These are phyloP conservation scores for Papilio demoleus DNA, from an alignment of 2,888 invertebrate species.

Conservation along the genomic window DNA sequence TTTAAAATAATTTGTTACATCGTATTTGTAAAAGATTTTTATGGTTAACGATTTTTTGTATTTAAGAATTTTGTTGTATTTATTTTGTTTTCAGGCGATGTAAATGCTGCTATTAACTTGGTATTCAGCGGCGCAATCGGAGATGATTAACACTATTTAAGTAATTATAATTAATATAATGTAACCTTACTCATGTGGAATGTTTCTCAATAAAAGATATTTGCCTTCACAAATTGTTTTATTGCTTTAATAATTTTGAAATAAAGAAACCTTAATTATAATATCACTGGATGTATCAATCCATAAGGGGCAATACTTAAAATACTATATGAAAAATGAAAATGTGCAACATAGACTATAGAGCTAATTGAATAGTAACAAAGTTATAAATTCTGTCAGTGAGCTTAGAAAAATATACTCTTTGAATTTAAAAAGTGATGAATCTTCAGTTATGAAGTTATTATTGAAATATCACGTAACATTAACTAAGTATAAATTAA, in stretches of 20 bases:
- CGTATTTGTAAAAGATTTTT: no score
- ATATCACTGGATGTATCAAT: conserved; percentile 68
- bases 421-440: background rate
- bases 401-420: conserved; percentile 4
- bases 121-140: conserved; percentile 86
- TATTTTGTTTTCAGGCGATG: conserved; percentile 89
- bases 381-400: background rate
- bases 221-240: conserved; percentile 44
- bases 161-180: background rate
- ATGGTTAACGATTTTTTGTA: no score
- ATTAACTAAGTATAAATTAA: no score
- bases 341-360: no score
- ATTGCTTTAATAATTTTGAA: conserved; percentile 57
- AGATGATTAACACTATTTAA: conserved; percentile 57
- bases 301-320: conserved; percentile 55
- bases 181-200: conserved; percentile 1
- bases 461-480: background rate
- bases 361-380: background rate
- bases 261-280: conserved; percentile 51
- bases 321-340: no score
- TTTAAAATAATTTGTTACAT: no score
- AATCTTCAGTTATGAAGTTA: background rate
- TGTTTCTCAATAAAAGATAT: conserved; percentile 38
- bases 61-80: no score
- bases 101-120: conserved; percentile 95